Conservation (phyloP, 2,113 vertebrate species). For the Heptranchias perlo region DNA sequence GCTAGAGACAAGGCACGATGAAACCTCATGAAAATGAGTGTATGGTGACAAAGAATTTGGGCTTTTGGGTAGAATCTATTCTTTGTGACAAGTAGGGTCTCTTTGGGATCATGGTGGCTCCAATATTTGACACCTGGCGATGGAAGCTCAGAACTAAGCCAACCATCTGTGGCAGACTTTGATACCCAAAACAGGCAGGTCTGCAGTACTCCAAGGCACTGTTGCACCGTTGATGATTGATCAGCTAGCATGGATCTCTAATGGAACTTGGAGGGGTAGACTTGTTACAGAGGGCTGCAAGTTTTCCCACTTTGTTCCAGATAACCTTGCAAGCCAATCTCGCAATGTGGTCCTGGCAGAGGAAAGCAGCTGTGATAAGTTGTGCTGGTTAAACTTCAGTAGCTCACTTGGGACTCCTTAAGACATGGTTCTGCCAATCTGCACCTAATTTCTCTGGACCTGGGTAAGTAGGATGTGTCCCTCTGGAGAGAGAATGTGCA, state of each 20-base stretch:
- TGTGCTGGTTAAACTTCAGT: not conserved
- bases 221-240: not conserved
- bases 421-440: not conserved
- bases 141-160: not conserved
- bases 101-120: not conserved
- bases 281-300: not conserved
- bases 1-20: not conserved
- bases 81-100: not conserved
- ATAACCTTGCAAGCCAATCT: not conserved
- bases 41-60: not conserved
- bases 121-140: not conserved
- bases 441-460: not conserved
- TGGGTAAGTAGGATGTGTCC: not conserved
- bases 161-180: not conserved
- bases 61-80: not conserved
- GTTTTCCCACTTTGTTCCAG: not conserved
- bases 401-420: not conserved
- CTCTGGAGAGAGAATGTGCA: not conserved
- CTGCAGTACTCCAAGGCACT: not conserved
- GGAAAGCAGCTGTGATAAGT: not conserved
- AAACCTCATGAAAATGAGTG: not conserved
- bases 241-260: not conserved
- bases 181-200: not conserved
- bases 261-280: not conserved
- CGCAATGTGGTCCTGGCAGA: not conserved